A percentile compares a stretch with the other conserved stretches of the same genome.
phyloP scores from a whole-genome alignment of 1,140 invertebrate species.

The Bombus vancouverensis region DNA sequence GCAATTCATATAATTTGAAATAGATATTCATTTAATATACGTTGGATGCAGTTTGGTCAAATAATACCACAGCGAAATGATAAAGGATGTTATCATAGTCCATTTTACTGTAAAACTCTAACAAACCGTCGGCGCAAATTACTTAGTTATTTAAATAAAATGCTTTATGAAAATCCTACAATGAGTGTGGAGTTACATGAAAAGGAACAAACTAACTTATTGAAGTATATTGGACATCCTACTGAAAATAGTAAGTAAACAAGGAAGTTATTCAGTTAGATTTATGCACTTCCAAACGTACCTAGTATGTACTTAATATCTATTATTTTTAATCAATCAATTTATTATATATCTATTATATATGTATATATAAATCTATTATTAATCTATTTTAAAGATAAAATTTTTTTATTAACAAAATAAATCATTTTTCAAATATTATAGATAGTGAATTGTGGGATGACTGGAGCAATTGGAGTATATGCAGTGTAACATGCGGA shows the following conservation, averaged over 20 bases:
- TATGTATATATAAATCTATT: no score
- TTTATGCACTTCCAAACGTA: background rate
- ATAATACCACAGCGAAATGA: no score
- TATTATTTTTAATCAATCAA: background rate
- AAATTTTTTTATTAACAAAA: no score
- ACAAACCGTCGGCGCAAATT: slow-evolving; percentile 36
- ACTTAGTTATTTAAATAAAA: slow-evolving; percentile 18
- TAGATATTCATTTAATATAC: background rate
- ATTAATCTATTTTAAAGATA: no score
- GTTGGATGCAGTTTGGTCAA: background rate
- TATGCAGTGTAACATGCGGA: slow-evolving; percentile 68
- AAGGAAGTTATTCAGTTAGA: background rate
- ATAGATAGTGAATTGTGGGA: slow-evolving; percentile 56
- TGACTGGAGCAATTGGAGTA: slow-evolving; percentile 64
- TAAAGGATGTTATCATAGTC: background rate
- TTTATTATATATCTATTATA: background rate
- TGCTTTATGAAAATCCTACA: background rate
- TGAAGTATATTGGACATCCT: background rate
- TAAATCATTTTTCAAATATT: background rate
- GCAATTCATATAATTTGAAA: background rate
- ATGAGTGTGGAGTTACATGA: background rate
- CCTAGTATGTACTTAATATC: background rate
- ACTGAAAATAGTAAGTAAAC: background rate
- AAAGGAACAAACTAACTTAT: background rate
- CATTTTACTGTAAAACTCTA: background rate